Conservation (phyloP, 2,888 invertebrate species). For the Orthosia cruda region DNA sequence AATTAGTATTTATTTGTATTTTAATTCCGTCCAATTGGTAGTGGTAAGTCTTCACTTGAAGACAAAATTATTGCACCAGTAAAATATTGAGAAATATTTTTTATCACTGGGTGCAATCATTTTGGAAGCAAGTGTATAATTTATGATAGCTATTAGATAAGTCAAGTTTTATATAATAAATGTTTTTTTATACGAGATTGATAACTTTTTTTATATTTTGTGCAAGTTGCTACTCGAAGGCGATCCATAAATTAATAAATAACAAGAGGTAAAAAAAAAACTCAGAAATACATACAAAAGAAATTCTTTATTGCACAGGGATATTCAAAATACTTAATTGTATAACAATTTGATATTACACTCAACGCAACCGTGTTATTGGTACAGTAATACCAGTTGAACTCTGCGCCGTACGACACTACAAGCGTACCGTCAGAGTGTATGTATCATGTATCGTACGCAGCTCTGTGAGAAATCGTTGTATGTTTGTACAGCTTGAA, state of each 20-base stretch:
- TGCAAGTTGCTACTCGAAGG: too few relatives aligned
- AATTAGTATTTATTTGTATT: conserved; percentile 75
- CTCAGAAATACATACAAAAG: conserved; percentile 76
- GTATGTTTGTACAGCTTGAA: conserved; percentile 45
- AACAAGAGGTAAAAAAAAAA: conserved; percentile 46
- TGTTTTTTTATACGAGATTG: conserved; percentile 39
- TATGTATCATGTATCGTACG: background rate
- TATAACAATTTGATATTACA: conserved; percentile 80
- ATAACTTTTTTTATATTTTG: too few relatives aligned
- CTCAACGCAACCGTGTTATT: conserved; percentile 59
- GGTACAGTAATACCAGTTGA: conserved; percentile 66
- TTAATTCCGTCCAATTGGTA: conserved; percentile 56
- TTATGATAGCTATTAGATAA: conserved; percentile 49
- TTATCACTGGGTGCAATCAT: conserved; percentile 26
- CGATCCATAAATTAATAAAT: too few relatives aligned
- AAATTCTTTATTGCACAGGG: conserved; percentile 89
- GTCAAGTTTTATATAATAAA: conserved; percentile 54
- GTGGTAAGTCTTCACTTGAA: conserved; percentile 42
- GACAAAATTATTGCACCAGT: conserved; percentile 49
- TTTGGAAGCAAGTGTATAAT: conserved; percentile 49
- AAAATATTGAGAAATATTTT: conserved; percentile 9
- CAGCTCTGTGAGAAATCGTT: conserved; percentile 26
- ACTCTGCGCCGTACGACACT: conserved; percentile 41
- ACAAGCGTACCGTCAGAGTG: conserved; percentile 25
- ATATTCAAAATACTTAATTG: conserved; percentile 84